These are phyloP conservation scores for Drosophila burlai DNA, from an alignment of 1,140 invertebrate genomes.

Conservation along the genomic window DNA sequence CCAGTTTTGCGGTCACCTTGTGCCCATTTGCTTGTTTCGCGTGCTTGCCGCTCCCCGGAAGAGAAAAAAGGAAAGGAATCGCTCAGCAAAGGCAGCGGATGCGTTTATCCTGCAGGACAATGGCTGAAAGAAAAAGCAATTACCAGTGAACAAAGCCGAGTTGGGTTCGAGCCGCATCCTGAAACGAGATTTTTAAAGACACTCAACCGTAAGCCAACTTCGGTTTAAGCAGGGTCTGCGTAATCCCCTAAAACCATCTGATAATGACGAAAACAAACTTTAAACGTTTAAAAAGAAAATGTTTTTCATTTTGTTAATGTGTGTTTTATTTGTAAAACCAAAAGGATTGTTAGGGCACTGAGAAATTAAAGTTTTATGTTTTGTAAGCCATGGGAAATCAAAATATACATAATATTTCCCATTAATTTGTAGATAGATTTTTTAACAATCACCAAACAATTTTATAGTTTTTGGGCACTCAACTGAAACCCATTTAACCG, in stretches of 20 bases:
- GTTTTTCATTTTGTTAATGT: background rate
- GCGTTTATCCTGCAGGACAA: constrained; percentile 43
- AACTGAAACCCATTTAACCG: background rate
- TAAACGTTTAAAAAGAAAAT: background rate
- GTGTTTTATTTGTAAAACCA: background rate
- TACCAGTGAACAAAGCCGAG: constrained; percentile 48
- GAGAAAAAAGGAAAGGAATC: constrained; percentile 4
- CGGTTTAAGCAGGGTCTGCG: background rate
- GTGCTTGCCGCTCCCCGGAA: constrained; percentile 10
- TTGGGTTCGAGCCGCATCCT: constrained; percentile 12
- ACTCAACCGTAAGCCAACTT: constrained; percentile 38
- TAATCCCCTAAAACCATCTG: constrained; percentile 4
- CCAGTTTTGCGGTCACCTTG: constrained; percentile 28
- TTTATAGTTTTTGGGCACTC: background rate
- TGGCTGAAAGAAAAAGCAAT: constrained; percentile 55
- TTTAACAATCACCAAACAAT: no score
- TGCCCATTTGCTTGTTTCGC: constrained; percentile 35
- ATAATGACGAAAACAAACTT: constrained; percentile 10
- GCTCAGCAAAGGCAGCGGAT: constrained; percentile 20
- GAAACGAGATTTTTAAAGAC: constrained; percentile 42
- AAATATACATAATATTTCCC: background rate
- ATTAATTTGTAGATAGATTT: background rate
- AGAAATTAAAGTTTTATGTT: no score
- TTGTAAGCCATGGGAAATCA: background rate
- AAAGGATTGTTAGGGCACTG: no score